Base-by-base conservation (phyloP, 2,797 vertebrate species). In the Myotis daubentonii region DNA sequence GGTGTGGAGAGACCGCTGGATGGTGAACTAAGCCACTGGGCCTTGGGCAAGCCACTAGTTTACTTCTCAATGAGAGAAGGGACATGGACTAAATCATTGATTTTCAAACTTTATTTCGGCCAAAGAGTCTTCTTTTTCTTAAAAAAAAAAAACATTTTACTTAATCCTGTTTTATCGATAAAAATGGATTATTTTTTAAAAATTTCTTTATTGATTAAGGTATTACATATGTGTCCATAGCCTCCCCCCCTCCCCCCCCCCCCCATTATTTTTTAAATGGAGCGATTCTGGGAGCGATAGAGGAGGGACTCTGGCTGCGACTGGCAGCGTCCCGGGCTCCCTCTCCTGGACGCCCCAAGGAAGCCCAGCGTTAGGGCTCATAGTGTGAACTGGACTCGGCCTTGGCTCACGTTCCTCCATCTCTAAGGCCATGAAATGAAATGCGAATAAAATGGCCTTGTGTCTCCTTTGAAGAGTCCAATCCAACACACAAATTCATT, bases 361-460 rank as follows among this genome's bases (percentile, higher is more conserved):
- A 23, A 51, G 3, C 23, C 33, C 44, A 7, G 75, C 47, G 16
- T 28, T 9, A 11, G 1, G 33, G 13, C 17, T 11, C 0, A 0
- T 5, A 4, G 4, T 2, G 1, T 66, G 38, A 33, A 44, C 36
- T 25, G 68, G 28, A 22, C 5, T 68, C 2, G 0, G 8, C 51
- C 62, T 66, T 86, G 53, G 44, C 47, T 74, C 17, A 5, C 25
- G 44, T 13, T 30, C 8, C 28, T 86, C 89, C 9, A 20, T 66
- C 17, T 62, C 72, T 8, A 71, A 71, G 28, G 6, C 87, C 82
- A 9, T 3, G 5, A 75, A 71, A 87, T 17, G 7, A 87, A 90
- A 57, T 3, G 33, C 19, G 57, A 49, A 44, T n/a, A 47, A 93
- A 36, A 57, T 79, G 68, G 49, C 25, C 38, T 72, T 55, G 53